Conservation (phyloP, 2,888 invertebrate genomes). For the Dioctria rufipes region DNA sequence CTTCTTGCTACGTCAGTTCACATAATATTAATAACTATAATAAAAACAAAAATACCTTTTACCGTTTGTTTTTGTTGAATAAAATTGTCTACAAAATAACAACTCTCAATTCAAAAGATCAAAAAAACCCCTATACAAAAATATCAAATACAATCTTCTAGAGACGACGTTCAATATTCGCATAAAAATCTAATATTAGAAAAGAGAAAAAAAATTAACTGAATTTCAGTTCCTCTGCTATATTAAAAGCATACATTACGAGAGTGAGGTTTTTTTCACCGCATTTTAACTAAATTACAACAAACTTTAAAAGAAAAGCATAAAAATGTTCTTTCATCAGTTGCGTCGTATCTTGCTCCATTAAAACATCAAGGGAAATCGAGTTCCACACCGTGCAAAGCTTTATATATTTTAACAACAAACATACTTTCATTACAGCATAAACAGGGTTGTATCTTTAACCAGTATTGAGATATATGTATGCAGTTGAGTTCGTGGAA, state of each 20-base stretch:
- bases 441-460: slow-evolving; percentile 7
- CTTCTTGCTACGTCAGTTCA: no score
- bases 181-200: slow-evolving; percentile 3
- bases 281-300: not conserved
- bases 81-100: no score
- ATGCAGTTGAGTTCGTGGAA: not conserved
- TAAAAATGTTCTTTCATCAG: not conserved
- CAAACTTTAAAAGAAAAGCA: not conserved
- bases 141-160: no score
- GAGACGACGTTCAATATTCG: not conserved
- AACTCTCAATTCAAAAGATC: no score
- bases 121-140: no score
- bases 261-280: not conserved
- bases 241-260: slow-evolving; percentile 23
- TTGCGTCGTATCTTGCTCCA: not conserved
- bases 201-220: not conserved
- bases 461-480: slow-evolving; percentile 24
- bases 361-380: not conserved
- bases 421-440: slow-evolving; percentile 26
- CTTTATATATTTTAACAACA: slow-evolving; percentile 20
- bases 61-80: no score
- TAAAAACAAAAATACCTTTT: no score
- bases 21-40: no score
- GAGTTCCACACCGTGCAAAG: not conserved
- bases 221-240: not conserved